Percentiles rank a stretch among this genome's conserved stretches.
Evolutionary conservation across 1,140 invertebrate species (phyloP).

Genomic region (Hermatobates lingyangjiaoensis): DNA sequence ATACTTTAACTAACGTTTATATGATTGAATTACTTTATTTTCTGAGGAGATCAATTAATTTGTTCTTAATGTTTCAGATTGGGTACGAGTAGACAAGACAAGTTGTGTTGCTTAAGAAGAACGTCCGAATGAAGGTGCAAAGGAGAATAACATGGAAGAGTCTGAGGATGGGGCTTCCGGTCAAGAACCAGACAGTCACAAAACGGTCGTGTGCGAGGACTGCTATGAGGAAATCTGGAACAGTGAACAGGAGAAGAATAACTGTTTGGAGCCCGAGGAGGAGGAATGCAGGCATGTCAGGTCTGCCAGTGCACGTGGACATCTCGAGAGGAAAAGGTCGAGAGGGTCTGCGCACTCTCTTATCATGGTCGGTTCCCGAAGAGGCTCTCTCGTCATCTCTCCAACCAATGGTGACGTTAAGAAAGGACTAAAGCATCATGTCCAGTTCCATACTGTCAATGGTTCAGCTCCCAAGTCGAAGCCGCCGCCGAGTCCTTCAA

Average conservation of each 20-base stretch:
- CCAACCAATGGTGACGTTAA: constrained; percentile 10
- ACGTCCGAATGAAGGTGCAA: background rate
- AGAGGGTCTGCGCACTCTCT: constrained; percentile 4
- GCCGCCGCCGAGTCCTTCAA: constrained; percentile 1
- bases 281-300: too few relatives aligned
- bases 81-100: too few relatives aligned
- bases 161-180: background rate
- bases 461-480: background rate
- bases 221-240: too few relatives aligned
- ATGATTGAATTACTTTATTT: too few relatives aligned
- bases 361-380: constrained; percentile 4
- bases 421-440: constrained; percentile 4
- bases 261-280: background rate
- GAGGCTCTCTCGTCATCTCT: constrained; percentile 14
- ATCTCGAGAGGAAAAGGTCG: background rate
- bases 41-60: too few relatives aligned
- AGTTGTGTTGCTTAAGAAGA: background rate
- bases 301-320: background rate
- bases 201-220: too few relatives aligned
- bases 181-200: too few relatives aligned
- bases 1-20: too few relatives aligned
- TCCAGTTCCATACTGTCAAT: constrained; percentile 6
- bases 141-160: background rate
- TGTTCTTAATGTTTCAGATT: too few relatives aligned
- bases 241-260: background rate